Conservation (phyloP, 2,797 vertebrate genomes). For the Moxostoma hubbsi region DNA sequence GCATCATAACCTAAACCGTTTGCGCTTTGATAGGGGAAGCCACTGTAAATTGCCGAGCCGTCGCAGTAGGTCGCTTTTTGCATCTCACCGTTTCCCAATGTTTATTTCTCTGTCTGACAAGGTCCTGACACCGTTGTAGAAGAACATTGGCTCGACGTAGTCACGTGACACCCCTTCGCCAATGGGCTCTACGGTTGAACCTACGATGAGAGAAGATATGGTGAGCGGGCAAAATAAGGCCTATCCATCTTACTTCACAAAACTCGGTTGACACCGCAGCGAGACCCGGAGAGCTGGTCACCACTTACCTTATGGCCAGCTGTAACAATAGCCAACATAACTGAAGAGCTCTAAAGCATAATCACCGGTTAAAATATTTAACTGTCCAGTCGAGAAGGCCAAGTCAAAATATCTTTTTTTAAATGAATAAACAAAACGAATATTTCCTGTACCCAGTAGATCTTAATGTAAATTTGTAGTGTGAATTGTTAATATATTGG, state of each 20-base stretch:
- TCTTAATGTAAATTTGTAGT: neutral
- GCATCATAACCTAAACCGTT: constrained; percentile 94
- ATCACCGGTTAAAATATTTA: neutral
- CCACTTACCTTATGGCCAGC: constrained; percentile 82
- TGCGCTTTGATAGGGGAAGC: constrained; percentile 98
- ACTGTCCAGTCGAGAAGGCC: neutral
- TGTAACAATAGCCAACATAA: constrained; percentile 68
- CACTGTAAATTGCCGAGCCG: constrained; percentile 98
- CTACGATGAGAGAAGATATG: constrained; percentile 85
- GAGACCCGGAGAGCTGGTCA: constrained; percentile 68
- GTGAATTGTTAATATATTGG: no score
- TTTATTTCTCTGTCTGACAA: constrained; percentile 99
- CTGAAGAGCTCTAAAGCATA: constrained; percentile 1
- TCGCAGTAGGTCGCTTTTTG: constrained; percentile 99
- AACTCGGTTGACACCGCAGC: constrained; percentile 94
- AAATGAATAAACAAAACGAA: neutral
- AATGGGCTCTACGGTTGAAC: constrained; percentile 95
- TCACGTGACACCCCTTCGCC: constrained; percentile 98
- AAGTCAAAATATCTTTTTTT: neutral
- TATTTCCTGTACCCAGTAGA: neutral
- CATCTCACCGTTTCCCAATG: constrained; percentile 99
- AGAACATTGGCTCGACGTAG: constrained; percentile 99
- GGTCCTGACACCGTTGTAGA: constrained; percentile 99
- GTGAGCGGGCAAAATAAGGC: constrained; percentile 90
- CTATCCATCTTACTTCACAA: constrained; percentile 99